Evolutionary conservation across 2,797 vertebrate genomes (phyloP), one percentile per base, ranked within the genome.

Genomic region (Iguana delicatissima): DNA sequence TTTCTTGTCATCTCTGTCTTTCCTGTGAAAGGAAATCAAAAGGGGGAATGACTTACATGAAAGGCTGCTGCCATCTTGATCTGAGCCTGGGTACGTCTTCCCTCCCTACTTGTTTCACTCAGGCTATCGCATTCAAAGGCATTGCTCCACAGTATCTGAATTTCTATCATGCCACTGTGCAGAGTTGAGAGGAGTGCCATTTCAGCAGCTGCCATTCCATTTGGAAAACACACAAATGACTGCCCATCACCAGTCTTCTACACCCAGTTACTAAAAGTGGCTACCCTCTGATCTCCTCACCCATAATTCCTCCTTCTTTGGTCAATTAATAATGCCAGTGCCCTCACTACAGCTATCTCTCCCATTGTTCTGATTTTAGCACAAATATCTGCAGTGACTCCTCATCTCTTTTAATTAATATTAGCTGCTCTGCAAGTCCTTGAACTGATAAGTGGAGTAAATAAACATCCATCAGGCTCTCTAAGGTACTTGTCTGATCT

Each of bases 1-100:
- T 50, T 94, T 97, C 96, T 97, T 98, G 94, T 99, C 99, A 80
- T 99, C 98, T 0, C 98, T 96, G 80, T 98, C 97, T 87, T 98
- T 98, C 62, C 98, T 98, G 84, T 35, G 72, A 91, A 92, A 89
- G 10, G 0, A 84, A 74, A 22, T 6, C 83, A 29, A 26, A 69
- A 86, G 6, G n/a, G 46, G 38, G 52, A 0, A 9, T 29, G 24
- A 2, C 85, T 64, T 29, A 46, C 24, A 46, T 46, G 26, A 20
- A 20, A 73, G 38, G 9, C n/a, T 26, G 8, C 22, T 35, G 52
- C 3, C 26, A 18, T 87, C 42, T 67, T 62, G 57, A 76, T 29
- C 59, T 74, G 9, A 22, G 1, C 16, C 9, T 29, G 16, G 9
- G 32, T 35, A 42, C 82, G 24, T 42, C 2, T 52, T 12, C 52